Evolutionary conservation across 2,888 invertebrate genomes (phyloP).

Genomic region (Malthinus seriepunctatus): DNA sequence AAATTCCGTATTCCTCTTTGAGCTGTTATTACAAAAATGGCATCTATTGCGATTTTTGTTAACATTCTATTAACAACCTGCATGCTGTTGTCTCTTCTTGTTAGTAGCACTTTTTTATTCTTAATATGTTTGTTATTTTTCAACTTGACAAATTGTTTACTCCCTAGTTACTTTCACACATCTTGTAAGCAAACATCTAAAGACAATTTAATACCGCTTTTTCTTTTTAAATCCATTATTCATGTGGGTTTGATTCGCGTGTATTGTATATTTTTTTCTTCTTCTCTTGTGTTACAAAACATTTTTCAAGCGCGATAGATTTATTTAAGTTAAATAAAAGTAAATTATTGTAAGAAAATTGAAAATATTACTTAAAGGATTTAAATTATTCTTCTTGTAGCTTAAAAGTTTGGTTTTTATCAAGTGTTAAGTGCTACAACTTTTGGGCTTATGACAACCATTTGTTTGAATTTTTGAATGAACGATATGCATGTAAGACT

Average conservation of each 20-base stretch:
- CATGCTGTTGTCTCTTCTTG: slow-evolving; percentile 14
- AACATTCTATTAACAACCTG: slow-evolving; percentile 25
- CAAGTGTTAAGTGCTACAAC: no score
- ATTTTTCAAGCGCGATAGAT: background rate
- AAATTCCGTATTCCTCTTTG: slow-evolving; percentile 16
- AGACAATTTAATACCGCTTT: slow-evolving; percentile 16
- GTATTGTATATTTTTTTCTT: background rate
- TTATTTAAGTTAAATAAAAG: background rate
- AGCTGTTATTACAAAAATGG: slow-evolving; percentile 25
- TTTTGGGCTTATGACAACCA: no score
- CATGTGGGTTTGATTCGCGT: slow-evolving; percentile 10
- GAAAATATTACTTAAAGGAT: background rate
- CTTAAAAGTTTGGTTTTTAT: no score
- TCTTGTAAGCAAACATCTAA: slow-evolving; percentile 22
- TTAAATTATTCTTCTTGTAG: background rate
- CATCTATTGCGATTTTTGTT: slow-evolving; percentile 20
- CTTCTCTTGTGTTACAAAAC: slow-evolving; percentile 1
- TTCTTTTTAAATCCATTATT: slow-evolving; percentile 21
- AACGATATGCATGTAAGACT: slow-evolving; percentile 23
- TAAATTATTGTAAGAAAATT: background rate
- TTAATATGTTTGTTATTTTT: slow-evolving; percentile 16
- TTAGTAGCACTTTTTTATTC: slow-evolving; percentile 5
- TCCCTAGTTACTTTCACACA: slow-evolving; percentile 16
- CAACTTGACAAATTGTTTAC: slow-evolving; percentile 20
- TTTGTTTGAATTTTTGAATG: no score